phyloP scores from a whole-genome alignment of 2,113 vertebrate genomes.

The western clawed frog (Xenopus tropicalis) region DNA sequence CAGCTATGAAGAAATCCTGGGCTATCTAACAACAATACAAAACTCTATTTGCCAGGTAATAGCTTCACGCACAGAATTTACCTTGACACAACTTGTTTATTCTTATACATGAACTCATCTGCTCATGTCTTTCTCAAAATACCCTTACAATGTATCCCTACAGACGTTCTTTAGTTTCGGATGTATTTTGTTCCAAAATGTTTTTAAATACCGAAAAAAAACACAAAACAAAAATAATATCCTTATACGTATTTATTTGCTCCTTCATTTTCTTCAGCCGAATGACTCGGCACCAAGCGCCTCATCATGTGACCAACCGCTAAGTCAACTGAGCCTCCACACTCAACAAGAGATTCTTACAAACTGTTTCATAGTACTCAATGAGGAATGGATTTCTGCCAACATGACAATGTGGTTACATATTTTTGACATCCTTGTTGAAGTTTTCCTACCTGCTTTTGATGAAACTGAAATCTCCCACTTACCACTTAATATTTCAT shows the following conservation, averaged over 20 bases:
- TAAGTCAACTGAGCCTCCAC: conserved; percentile 1
- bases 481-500: conserved; percentile 9
- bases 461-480: conserved; percentile 8
- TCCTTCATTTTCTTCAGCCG: too few species aligned
- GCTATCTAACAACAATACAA: conserved; percentile 29
- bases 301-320: background rate
- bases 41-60: conserved; percentile 30
- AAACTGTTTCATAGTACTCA: conserved; percentile 32
- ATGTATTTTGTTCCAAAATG: conserved; percentile 8
- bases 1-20: conserved; percentile 6
- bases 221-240: too few species aligned
- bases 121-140: background rate
- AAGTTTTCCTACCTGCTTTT: conserved; percentile 6
- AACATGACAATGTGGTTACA: background rate
- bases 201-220: too few species aligned
- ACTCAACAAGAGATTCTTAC: conserved; percentile 13
- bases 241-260: too few species aligned
- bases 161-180: too few species aligned
- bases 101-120: background rate
- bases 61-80: too few species aligned
- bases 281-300: background rate
- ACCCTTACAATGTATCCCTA: too few species aligned
- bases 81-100: background rate
- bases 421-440: conserved; percentile 16
- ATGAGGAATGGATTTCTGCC: background rate